Evolutionary conservation across 2,113 vertebrate genomes (phyloP), one percentile per base, ranked within the genome.

Genomic region (Ammodramus savannarum): DNA sequence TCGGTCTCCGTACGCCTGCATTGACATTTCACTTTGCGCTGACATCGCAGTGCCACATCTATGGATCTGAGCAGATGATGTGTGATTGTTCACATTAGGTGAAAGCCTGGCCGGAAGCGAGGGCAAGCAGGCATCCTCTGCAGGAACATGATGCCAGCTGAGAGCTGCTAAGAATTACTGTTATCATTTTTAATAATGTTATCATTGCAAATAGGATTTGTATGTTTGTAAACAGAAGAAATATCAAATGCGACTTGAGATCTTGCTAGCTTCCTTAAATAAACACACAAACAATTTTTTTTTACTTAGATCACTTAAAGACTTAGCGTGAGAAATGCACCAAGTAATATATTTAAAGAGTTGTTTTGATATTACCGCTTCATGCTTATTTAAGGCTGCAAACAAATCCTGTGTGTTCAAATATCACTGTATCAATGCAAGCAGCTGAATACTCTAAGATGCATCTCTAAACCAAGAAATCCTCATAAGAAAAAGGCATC

Each of bases 1-100:
- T 44, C 20, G 11, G 11, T 51, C 68, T 91, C 86, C 41, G 23
- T 26, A 59, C 75, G 27, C 87, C 46, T 32, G 46, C 91, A 92
- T 44, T 78, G 85, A 92, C 88, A 73, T 91, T 75, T 95, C 69
- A 39, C 89, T 97, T 74, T 63, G 54, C 23, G 68, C 79, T 92
- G 97, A 86, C 59, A 23, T 20, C 0, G 10, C 48, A 2, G 59
- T 49, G 68, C 55, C 62, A 71, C 78, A 32, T 87, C 80, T 43
- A 41, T 73, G 75, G 72, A 87, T 79, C 46, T 38, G 79, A 5
- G 38, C 58, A 54, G 62, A 77, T 38, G 84, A 87, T 54, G 79
- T 3, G 13, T 2, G 8, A 21, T 41, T 90, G 91, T 77, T 94
- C 81, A 67, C 58, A 59, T 46, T 12, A 79, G 52, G 63, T 18